These are phyloP conservation scores for Lepas anatifera DNA, from an alignment of 2,888 invertebrate species.

Conservation along the genomic window DNA sequence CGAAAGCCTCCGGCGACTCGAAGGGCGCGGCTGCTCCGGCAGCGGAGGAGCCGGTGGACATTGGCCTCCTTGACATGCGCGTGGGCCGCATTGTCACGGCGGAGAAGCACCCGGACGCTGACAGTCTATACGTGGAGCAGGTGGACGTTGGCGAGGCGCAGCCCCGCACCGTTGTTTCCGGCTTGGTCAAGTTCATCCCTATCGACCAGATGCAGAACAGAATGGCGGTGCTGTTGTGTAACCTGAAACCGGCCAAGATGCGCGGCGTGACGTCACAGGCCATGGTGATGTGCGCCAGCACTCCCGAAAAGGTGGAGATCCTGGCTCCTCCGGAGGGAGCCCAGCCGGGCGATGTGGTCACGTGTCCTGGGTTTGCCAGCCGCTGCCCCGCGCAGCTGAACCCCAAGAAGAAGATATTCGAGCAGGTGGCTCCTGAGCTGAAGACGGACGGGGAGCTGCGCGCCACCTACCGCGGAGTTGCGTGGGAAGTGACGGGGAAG, in stretches of 20 bases:
- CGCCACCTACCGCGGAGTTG: neutral
- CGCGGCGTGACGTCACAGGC: conserved; percentile 74
- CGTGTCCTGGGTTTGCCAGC: conserved; percentile 54
- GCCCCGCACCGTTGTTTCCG: conserved; percentile 52
- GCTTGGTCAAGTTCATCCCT: conserved; percentile 76
- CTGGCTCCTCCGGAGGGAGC: conserved; percentile 55
- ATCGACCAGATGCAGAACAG: conserved; percentile 71
- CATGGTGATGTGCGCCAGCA: conserved; percentile 87
- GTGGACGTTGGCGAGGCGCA: conserved; percentile 42
- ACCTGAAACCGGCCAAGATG: conserved; percentile 91
- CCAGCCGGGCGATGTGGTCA: conserved; percentile 52
- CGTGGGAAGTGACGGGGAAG: neutral
- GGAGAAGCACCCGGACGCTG: conserved; percentile 47
- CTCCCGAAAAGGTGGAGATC: conserved; percentile 51
- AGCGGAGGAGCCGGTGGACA: neutral
- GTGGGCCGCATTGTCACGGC: conserved; percentile 40
- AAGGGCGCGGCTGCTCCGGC: neutral
- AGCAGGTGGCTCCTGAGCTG: conserved; percentile 34
- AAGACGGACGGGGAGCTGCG: conserved; percentile 26
- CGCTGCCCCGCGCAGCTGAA: conserved; percentile 68
- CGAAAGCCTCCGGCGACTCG: neutral
- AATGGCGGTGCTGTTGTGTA: conserved; percentile 73
- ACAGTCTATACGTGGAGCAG: conserved; percentile 46
- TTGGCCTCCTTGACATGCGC: conserved; percentile 30
- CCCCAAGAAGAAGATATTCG: conserved; percentile 87